Evolutionary conservation across 2,888 invertebrate genomes (phyloP), one percentile per base, ranked within the genome.

Genomic region (Erynnis tages): DNA sequence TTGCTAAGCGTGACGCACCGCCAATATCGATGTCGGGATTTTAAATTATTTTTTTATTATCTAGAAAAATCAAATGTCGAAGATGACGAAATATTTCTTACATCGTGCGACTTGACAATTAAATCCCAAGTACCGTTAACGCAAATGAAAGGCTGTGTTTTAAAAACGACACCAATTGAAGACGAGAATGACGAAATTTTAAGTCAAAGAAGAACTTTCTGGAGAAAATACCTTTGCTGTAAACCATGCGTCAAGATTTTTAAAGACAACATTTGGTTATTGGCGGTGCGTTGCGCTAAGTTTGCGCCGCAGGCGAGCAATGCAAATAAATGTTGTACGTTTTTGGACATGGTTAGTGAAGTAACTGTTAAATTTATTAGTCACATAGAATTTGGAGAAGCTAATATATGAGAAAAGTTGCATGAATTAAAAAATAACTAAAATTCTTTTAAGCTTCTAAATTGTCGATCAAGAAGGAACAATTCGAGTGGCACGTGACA

Each of bases 221-320:
- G 81, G 81, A 78, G 67, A 67, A 77, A 68, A 56, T 65, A 64
- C 48, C 57, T 83, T 2, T 72, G 73, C 58, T 81, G 79, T 61
- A 58, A 61, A 27, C 55, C 69, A 25, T 80, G 78, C 63, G 59
- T 58, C 17, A 59, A 67, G 35, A 53, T 45, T 19, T 66, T 72
- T 21, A 63, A 69, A 53, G 72, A 83, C 54, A 46, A 56, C 53
- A 25, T 76, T 4, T 87, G 83, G 81, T 61, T 64, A 57, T 68
- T 81, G 71, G 76, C 82, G 67, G 85, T 87, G 79, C 79, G 78
- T 82, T 87, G 79, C 69, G 74, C 76, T 66, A 79, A 69, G 58
- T 49, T 67, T 30, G 59, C 71, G 6, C 80, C 82, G 10, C 62
- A 67, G 19, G 62, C 53, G 45, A 81, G 69, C 67, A 61, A 70